Evolutionary conservation across 2,888 invertebrate species (phyloP), one percentile per base, ranked within the genome.

Genomic region (Sympetrum striolatum): DNA sequence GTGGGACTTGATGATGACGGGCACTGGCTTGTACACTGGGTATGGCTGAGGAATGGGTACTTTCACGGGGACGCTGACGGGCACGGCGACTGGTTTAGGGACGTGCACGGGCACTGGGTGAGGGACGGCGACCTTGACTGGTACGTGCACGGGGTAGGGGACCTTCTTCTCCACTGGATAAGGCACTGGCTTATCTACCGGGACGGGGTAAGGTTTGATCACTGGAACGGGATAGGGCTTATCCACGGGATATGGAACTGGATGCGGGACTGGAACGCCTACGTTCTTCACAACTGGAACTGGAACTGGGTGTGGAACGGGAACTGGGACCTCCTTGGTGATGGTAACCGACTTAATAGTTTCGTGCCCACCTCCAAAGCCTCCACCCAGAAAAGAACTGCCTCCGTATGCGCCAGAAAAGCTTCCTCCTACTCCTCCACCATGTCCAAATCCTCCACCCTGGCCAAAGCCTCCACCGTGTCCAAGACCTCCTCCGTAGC

Each of bases 21-120:
- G 95, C 18, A 95, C 94, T 90, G 95, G 95, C 92, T 96, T 95
- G 90, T 95, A 93, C 18, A 96, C 95, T 0, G 95, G 94, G 12
- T 96, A 96, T 35, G 96, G 95, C 73, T 93, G 90, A 39, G 91
- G 91, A 14, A 90, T 94, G 48, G 94, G 94, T 91, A 94, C 93
- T 31, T 93, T 93, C 53, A 94, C 93, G 31, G 94, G 93, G 10
- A 94, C 94, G 92, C 93, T 92, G 31, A 92, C 93, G 44, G 92
- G 92, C 90, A 92, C 92, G 4, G 86, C 60, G 35, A 86, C 86
- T 22, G 92, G 93, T 86, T 92, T 92, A 37, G 92, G 92, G 37
- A 93, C 92, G 37, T 92, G 92, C 14, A 92, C 92, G 6, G 86
- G 86, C 18, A 86, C 86, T 22, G 92, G 93, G 80, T 92, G 92